Evolutionary conservation across 2,113 vertebrate species (phyloP), one percentile per base, ranked within the genome.

Genomic region (Tenebrosternarchus preto): DNA sequence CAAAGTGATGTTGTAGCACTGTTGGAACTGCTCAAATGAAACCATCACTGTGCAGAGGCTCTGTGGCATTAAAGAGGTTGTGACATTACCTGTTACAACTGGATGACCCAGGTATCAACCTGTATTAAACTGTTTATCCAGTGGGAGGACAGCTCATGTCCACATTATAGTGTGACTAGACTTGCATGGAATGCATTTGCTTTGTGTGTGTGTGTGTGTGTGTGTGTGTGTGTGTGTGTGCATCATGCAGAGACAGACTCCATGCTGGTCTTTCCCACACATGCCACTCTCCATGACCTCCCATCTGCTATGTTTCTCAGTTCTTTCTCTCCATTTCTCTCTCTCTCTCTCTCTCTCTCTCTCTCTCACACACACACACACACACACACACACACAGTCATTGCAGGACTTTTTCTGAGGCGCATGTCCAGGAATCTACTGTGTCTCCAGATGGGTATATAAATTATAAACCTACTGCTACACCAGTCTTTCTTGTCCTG

Each of bases 301-400:
- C 24, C 68, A 68, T 31, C 55, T 76, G 64, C 31, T 46, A 55
- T 63, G 22, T 4, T 73, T 80, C 84, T 82, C 59, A 83, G 29
- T 50, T 50, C 77, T 79, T 53, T 67, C 39, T 7, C 1, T 17
- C 84, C 77, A 55, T 0, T 7, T 27, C 61, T 71, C 16, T 69
- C 7, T 27, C 53, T 78, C n/a, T 68, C 63, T 27, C 25, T 36
- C 27, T 77, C 61, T 8, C 61, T 25, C 43, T 46, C 43, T 6
- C 31, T n/a, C 15, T 56, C 16, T 67, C 63, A 60, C 31, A 36
- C 31, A 9, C 31, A 33, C n/a, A 39, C 36, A 39, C 36, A 39
- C 36, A 39, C 36, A 39, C 36, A 39, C 36, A 39, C 36, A 39
- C 36, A 39, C 36, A 39, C 36, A 39, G n/a, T 27, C 61, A 27